Evolutionary conservation across 2,113 vertebrate species (phyloP), one percentile per base, ranked within the genome.

Genomic region (Pionites leucogaster): DNA sequence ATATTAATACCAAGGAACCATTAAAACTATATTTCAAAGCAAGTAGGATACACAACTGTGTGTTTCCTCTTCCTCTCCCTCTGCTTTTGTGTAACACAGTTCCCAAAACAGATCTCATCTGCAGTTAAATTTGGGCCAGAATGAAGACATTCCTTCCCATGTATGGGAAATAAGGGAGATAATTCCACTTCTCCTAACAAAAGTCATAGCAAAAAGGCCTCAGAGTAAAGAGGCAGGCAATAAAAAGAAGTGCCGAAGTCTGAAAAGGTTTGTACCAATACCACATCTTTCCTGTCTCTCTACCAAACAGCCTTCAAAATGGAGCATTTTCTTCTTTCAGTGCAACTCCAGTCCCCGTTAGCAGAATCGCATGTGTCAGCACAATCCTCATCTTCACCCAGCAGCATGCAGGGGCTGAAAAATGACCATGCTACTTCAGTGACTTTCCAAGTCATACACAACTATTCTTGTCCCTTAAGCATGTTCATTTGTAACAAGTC

Each of bases 91-190:
- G 18, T 35, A 86, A 62, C 1, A 2, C 57, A 29, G 77, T 49
- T 95, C 80, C 80, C 95, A 79, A 92, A 95, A 71, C 59, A 82
- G 37, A 85, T 84, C 88, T 90, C 91, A 79, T 82, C 83, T 60
- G 65, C 82, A 49, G 69, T 55, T 79, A 84, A 96, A 65, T n/a
- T 44, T 24, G 41, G 62, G 69, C 69, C 78, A 84, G 76, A 72
- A 91, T 2, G 49, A 65, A 87, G 83, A 86, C 86, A 82, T 95
- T 94, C 86, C 80, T 89, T 92, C 52, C 83, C 92, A 80, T 10
- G 77, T 74, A 85, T 67, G 72, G 93, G 86, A 93, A 95, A 49
- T 49, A 39, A 53, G 41, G 23, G 41, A 85, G 41, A 35, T 86
- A 68, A 82, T 89, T 96, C 92, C 52, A 49, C 77, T 90, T 88